These are phyloP conservation scores for Scarus forsteni DNA, from an alignment of 2,797 vertebrate genomes.

Conservation along the genomic window DNA sequence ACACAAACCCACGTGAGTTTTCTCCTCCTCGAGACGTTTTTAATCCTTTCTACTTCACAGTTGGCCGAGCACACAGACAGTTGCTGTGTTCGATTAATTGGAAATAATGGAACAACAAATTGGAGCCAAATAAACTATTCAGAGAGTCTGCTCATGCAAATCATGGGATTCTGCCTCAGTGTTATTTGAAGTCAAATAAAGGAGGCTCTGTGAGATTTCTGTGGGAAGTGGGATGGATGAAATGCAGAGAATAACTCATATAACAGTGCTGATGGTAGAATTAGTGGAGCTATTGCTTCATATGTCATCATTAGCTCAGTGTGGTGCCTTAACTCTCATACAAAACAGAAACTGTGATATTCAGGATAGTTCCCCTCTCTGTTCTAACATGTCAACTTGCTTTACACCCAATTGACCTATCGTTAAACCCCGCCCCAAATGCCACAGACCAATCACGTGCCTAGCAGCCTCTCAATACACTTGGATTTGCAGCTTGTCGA, in stretches of 20 bases:
- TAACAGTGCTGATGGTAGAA: background rate
- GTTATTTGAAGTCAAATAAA: constrained; percentile 20
- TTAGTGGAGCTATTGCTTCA: constrained; percentile 3
- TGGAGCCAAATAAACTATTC: constrained; percentile 59
- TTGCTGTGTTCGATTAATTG: constrained; percentile 62
- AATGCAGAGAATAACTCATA: background rate
- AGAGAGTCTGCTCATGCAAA: constrained; percentile 47
- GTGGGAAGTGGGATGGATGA: background rate
- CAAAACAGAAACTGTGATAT: background rate
- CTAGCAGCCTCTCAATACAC: too few relatives aligned
- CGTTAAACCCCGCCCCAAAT: too few relatives aligned
- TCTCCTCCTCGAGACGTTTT: constrained; percentile 40
- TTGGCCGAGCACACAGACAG: constrained; percentile 56
- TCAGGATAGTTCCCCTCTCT: too few relatives aligned
- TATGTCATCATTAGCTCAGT: background rate
- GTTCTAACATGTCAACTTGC: too few relatives aligned
- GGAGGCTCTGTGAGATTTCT: background rate
- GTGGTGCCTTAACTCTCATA: constrained; percentile 2
- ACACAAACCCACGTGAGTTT: constrained; percentile 19
- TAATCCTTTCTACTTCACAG: constrained; percentile 66
- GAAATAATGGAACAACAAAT: constrained; percentile 71
- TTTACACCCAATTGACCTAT: too few relatives aligned
- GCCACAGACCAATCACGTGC: too few relatives aligned
- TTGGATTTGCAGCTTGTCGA: too few relatives aligned
- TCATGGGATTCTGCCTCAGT: constrained; percentile 22